These are phyloP conservation scores for Mesochorus sp. DNA, from an alignment of 2,888 invertebrate species.

Conservation along the genomic window DNA sequence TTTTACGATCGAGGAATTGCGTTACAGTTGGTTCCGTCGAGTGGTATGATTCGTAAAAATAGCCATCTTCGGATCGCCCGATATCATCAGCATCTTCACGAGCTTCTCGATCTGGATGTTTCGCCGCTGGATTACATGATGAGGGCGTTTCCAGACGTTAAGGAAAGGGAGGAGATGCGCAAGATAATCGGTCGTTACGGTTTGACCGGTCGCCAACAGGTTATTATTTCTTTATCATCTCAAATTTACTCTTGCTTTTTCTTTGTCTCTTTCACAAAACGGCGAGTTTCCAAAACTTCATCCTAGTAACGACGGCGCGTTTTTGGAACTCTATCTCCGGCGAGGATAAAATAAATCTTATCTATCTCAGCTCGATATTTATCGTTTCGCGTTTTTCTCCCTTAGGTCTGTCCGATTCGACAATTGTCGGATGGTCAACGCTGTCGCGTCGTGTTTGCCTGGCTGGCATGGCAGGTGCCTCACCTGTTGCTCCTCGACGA, in stretches of 20 bases:
- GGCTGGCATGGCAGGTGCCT: constrained; percentile 98
- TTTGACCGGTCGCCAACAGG: constrained; percentile 97
- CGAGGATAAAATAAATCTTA: constrained; percentile 14
- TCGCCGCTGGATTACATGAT: constrained; percentile 99
- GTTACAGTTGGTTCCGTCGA: constrained; percentile 91
- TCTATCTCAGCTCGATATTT: constrained; percentile 36
- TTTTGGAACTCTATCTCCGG: no score
- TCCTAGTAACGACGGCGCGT: no score
- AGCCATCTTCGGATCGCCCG: constrained; percentile 98
- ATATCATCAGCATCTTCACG: constrained; percentile 99
- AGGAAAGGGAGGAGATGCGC: constrained; percentile 99
- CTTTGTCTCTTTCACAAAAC: no score
- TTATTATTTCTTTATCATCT: constrained; percentile 73
- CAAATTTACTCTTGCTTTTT: neutral
- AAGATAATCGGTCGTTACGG: constrained; percentile 99
- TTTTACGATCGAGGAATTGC: no score
- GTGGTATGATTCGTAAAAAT: constrained; percentile 99
- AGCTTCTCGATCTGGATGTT: constrained; percentile 95
- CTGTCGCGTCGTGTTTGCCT: constrained; percentile 99
- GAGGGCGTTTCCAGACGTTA: constrained; percentile 97
- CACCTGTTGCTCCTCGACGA: constrained; percentile 94
- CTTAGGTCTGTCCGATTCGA: constrained; percentile 94
- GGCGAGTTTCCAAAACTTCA: no score
- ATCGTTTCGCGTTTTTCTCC: constrained; percentile 4
- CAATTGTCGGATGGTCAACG: constrained; percentile 98